Conservation (phyloP, 2,113 vertebrate genomes). For the Daubentonia madagascariensis region DNA sequence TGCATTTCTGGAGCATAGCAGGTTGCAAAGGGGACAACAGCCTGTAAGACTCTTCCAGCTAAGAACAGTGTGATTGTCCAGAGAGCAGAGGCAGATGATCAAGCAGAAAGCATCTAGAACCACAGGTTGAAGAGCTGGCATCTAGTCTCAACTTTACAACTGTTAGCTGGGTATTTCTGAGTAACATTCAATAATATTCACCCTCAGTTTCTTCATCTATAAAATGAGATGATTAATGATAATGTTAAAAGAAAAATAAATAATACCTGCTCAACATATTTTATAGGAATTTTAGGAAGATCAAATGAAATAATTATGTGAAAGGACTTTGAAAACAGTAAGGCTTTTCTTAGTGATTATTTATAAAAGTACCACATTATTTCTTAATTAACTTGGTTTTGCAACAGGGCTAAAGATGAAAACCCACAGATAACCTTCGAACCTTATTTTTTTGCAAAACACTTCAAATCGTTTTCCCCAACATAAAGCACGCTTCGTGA, state of each 20-base stretch:
- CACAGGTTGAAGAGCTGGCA: not conserved
- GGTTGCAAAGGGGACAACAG: not conserved
- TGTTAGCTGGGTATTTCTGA: not conserved
- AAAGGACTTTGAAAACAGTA: constrained; percentile 20
- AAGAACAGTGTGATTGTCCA: not conserved
- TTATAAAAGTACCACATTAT: not conserved
- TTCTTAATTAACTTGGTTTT: constrained; percentile 51
- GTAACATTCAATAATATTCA: not conserved
- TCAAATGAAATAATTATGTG: not conserved
- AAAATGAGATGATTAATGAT: not conserved
- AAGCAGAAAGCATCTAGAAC: not conserved
- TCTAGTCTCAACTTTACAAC: not conserved
- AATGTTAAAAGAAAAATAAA: constrained; percentile 27
- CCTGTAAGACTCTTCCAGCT: not conserved
- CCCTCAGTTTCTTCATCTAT: not conserved
- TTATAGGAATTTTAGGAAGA: not conserved
- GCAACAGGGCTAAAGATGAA: not conserved
- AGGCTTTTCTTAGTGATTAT: not conserved
- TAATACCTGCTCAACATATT: not conserved
- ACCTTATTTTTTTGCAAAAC: not conserved
- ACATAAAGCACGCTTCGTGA: not conserved
- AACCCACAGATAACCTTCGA: constrained; percentile 10
- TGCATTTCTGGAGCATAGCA: not conserved
- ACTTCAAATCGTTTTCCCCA: constrained; percentile 18
- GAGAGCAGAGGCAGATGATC: not conserved